Percentiles rank a stretch among this genome's conserved stretches.
Conservation (phyloP, 2,797 vertebrate genomes). For the Gymnocypris eckloni region DNA sequence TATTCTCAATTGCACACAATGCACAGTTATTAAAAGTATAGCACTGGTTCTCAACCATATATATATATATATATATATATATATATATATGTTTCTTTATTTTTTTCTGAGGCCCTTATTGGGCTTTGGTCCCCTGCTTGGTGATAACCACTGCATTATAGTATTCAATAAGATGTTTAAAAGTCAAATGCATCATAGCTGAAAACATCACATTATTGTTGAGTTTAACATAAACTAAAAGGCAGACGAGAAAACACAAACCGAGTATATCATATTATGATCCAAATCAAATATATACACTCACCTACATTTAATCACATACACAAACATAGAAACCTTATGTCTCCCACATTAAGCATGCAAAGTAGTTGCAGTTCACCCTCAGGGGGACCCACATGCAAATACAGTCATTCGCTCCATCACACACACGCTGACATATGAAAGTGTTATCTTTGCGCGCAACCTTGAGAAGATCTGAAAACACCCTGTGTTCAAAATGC, state of each 20-base stretch:
- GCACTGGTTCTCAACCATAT: background rate
- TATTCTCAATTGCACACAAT: background rate
- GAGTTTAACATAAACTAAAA: background rate
- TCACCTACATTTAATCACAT: background rate
- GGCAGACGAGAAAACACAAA: background rate
- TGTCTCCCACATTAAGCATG: conserved; percentile 54
- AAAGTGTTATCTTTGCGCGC: conserved; percentile 29
- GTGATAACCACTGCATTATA: background rate
- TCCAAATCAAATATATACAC: conserved; percentile 8
- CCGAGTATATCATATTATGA: background rate
- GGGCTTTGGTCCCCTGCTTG: too few relatives aligned
- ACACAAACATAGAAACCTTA: conserved; percentile 26
- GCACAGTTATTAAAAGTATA: background rate
- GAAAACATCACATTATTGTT: background rate
- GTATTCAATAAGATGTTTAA: background rate
- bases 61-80: too few relatives aligned
- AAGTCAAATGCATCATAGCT: background rate
- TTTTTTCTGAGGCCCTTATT: too few relatives aligned
- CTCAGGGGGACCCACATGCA: conserved; percentile 16
- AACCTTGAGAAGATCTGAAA: conserved; percentile 39
- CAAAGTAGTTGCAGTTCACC: conserved; percentile 33
- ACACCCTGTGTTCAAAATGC: conserved; percentile 26
- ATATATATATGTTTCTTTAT: too few relatives aligned
- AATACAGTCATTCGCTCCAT: conserved; percentile 17
- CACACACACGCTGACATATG: conserved; percentile 4